phyloP scores from a whole-genome alignment of 1,140 invertebrate species.

The Ceratina japonica region DNA sequence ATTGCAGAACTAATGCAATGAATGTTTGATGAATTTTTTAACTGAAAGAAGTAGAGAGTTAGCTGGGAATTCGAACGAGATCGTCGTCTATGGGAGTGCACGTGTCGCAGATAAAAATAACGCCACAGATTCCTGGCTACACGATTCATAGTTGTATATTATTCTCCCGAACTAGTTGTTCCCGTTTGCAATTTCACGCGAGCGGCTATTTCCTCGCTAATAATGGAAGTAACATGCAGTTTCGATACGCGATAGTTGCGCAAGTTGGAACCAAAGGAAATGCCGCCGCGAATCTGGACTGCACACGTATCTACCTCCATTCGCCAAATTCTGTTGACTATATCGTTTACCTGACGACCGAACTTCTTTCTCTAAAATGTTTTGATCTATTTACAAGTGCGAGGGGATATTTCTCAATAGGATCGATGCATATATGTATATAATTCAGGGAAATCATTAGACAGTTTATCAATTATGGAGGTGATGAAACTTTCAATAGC shows the following conservation, averaged over 20 bases:
- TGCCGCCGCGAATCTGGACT: slow-evolving; percentile 27
- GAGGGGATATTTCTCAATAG: no score
- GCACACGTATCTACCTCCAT: slow-evolving; percentile 18
- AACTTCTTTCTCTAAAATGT: slow-evolving; percentile 7
- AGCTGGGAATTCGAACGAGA: neutral
- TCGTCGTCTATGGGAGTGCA: slow-evolving; percentile 14
- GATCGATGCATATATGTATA: no score
- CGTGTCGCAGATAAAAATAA: slow-evolving; percentile 33
- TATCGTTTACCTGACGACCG: neutral
- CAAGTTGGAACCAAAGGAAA: slow-evolving; percentile 33
- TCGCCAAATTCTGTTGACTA: slow-evolving; percentile 50
- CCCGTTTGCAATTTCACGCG: neutral
- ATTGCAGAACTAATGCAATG: no score
- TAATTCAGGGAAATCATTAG: no score
- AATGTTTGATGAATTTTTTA: no score
- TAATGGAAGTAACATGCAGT: slow-evolving; percentile 17
- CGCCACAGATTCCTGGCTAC: neutral
- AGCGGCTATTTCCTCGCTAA: neutral
- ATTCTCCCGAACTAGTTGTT: slow-evolving; percentile 2
- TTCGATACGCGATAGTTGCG: slow-evolving; percentile 40
- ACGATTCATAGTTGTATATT: slow-evolving; percentile 19
- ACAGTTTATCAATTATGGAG: no score
- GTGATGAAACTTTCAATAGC: no score
- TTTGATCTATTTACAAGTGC: no score
- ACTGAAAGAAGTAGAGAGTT: neutral